Conservation (phyloP, 2,113 vertebrate genomes). For the Colossoma macropomum region DNA sequence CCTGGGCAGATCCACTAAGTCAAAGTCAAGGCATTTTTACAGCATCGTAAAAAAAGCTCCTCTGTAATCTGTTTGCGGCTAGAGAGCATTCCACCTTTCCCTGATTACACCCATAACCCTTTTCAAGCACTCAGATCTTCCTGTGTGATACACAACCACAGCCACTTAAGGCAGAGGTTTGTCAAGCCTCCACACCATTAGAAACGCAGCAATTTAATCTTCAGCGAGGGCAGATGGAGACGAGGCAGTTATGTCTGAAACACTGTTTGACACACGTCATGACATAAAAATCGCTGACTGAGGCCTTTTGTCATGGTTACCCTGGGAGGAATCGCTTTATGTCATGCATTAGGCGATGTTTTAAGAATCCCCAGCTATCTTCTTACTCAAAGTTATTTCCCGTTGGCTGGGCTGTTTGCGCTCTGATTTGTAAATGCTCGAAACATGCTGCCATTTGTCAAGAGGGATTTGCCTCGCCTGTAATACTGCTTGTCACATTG, state of each 20-base stretch:
- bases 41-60: constrained; percentile 23
- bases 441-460: constrained; percentile 69
- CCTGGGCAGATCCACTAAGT: constrained; percentile 41
- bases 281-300: constrained; percentile 37
- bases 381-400: constrained; percentile 59
- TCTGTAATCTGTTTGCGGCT: constrained; percentile 22
- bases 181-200: constrained; percentile 45
- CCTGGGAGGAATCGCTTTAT: constrained; percentile 47
- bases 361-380: constrained; percentile 52
- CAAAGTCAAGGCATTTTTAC: constrained; percentile 17
- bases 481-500: constrained; percentile 50
- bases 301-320: constrained; percentile 33
- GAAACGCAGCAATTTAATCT: constrained; percentile 54
- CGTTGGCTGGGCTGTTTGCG: constrained; percentile 58
- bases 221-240: neutral
- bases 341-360: constrained; percentile 44
- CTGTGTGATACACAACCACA: neutral
- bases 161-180: constrained; percentile 1
- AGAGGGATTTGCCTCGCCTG: constrained; percentile 55
- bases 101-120: constrained; percentile 41
- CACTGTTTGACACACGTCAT: constrained; percentile 60
- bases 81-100: constrained; percentile 30
- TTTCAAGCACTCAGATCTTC: constrained; percentile 28
- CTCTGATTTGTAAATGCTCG: constrained; percentile 50
- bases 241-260: constrained; percentile 45